phyloP scores from a whole-genome alignment of 2,113 vertebrate species.

The Anoplopoma fimbria region DNA sequence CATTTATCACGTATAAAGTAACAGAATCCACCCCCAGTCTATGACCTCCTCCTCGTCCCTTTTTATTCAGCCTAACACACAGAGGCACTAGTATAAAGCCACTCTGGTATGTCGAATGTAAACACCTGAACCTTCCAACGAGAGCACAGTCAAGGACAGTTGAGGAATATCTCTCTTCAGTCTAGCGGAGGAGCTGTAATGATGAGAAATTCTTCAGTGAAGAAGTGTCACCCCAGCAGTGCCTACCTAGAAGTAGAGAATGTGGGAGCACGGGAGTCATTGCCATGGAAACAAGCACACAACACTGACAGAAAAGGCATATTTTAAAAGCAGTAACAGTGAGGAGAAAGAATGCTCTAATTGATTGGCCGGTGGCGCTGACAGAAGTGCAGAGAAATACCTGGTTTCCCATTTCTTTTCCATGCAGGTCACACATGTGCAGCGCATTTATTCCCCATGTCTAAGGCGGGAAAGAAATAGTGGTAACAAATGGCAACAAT shows the following conservation, averaged over 20 bases:
- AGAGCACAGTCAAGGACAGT: constrained; percentile 66
- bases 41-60: neutral
- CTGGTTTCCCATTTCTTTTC: constrained; percentile 22
- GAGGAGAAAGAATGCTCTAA: constrained; percentile 45
- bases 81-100: constrained; percentile 8
- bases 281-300: constrained; percentile 84
- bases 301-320: constrained; percentile 68
- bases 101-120: constrained; percentile 26
- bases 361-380: constrained; percentile 41
- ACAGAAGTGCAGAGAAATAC: constrained; percentile 17
- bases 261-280: constrained; percentile 80
- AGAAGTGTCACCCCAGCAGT: constrained; percentile 67
- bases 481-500: constrained; percentile 40
- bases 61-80: constrained; percentile 25
- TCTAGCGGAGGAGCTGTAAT: constrained; percentile 69
- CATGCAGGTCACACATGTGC: constrained; percentile 20
- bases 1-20: neutral
- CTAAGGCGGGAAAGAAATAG: constrained; percentile 1
- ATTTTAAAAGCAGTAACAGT: constrained; percentile 47
- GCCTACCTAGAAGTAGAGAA: constrained; percentile 78
- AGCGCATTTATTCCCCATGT: constrained; percentile 9
- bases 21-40: neutral
- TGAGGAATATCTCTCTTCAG: constrained; percentile 61
- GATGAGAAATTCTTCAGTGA: constrained; percentile 71
- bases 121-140: constrained; percentile 15